phyloP scores from a whole-genome alignment of 2,888 invertebrate genomes.

The Caenorhabditis sinica region DNA sequence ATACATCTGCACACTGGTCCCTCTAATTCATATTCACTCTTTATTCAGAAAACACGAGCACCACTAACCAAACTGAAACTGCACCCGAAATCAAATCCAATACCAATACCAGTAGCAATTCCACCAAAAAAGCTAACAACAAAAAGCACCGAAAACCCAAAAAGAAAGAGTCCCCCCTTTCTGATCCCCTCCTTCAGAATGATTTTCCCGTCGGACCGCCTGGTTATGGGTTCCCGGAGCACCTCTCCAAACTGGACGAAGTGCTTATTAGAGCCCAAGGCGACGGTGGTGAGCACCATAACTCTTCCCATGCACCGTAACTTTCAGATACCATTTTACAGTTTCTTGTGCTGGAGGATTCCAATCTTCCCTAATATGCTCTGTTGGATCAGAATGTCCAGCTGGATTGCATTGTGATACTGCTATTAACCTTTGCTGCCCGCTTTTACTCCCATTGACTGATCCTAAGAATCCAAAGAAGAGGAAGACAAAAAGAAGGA shows the following conservation, averaged over 20 bases:
- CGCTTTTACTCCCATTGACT: slow-evolving; percentile 79
- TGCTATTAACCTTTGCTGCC: slow-evolving; percentile 79
- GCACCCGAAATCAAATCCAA: too few relatives aligned
- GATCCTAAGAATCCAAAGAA: slow-evolving; percentile 71
- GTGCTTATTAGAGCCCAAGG: slow-evolving; percentile 79
- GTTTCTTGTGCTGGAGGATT: slow-evolving; percentile 79
- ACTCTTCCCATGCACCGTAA: neutral
- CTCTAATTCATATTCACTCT: neutral
- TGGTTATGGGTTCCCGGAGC: slow-evolving; percentile 77
- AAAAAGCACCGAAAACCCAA: slow-evolving; percentile 51
- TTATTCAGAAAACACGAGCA: slow-evolving; percentile 22
- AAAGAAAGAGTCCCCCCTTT: slow-evolving; percentile 31
- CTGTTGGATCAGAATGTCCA: slow-evolving; percentile 76
- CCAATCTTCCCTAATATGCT: slow-evolving; percentile 74
- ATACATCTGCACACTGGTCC: neutral
- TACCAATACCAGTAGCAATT: slow-evolving; percentile 1
- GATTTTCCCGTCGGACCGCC: slow-evolving; percentile 80
- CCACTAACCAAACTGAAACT: slow-evolving; percentile 32
- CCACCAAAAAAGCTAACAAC: slow-evolving; percentile 48
- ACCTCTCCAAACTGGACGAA: slow-evolving; percentile 76
- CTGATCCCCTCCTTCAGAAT: slow-evolving; percentile 59
- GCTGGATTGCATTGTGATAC: slow-evolving; percentile 80
- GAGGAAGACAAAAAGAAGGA: slow-evolving; percentile 44
- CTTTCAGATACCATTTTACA: slow-evolving; percentile 45
- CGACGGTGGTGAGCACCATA: slow-evolving; percentile 76